Evolutionary conservation across 2,888 invertebrate genomes (phyloP), one percentile per base, ranked within the genome.

Genomic region (Mythimna lalbum): DNA sequence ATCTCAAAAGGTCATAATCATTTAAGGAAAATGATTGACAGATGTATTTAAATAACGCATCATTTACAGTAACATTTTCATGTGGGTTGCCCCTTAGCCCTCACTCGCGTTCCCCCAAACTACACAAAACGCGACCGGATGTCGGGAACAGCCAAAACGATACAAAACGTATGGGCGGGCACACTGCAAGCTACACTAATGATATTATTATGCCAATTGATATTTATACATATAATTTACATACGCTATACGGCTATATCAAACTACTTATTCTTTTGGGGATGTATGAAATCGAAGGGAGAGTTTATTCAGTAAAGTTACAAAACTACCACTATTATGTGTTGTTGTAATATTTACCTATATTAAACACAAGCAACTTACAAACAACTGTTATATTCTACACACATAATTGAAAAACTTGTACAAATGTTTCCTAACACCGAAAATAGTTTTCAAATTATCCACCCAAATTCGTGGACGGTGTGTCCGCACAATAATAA

Each of bases 141-240:
- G 91, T 87, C 89, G 91, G 92, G 90, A 86, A 80, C 80, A 80
- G 81, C 79, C 89, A 87, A 92, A 94, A 90, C 88, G 88, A 79
- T 92, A 94, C 93, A 94, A 95, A 95, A 93, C 92, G 93, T 88
- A 92, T 94, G 95, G 95, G 95, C 93, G 95, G 93, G 88, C 80
- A 87, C 90, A 82, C 85, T 86, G 78, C 84, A 86, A 88, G 85
- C 88, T 87, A 84, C 87, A 75, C 86, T 93, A 93, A 94, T 93
- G 89, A 93, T 92, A 91, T 93, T 91, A 93, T 94, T 91, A 92
- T 86, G 81, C 78, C 87, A 87, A 87, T 87, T 84, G 83, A 83
- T 83, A 82, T 80, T 78, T 83, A 82, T 73, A 70, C 60, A 69
- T 80, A 74, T 75, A 63, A 66, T 52, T 74, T 66, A 63, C 39